A percentile compares a stretch with the other conserved stretches of the same genome.
Conservation (phyloP, 2,888 invertebrate species). For the Luperina testacea region DNA sequence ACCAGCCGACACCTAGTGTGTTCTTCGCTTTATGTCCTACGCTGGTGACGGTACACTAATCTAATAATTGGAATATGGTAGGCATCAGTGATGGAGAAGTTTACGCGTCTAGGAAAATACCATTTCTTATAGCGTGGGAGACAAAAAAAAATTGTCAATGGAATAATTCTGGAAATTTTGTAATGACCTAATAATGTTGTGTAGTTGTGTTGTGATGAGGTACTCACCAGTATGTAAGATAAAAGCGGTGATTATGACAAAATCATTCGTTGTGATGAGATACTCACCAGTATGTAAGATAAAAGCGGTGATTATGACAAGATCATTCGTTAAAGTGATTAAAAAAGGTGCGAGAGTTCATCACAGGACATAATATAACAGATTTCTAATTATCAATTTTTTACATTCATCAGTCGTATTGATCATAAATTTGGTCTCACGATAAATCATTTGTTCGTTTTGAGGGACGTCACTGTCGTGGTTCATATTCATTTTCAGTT, state of each 20-base stretch:
- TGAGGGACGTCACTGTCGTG: slow-evolving; percentile 37
- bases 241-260: neutral
- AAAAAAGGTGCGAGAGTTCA: neutral
- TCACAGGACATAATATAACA: too few species aligned
- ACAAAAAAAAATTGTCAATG: neutral
- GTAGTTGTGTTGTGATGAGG: neutral
- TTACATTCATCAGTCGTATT: slow-evolving; percentile 50
- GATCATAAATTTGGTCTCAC: slow-evolving; percentile 53
- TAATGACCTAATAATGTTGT: too few species aligned
- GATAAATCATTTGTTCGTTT: slow-evolving; percentile 57
- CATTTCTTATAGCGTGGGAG: accelerated
- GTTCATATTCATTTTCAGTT: neutral
- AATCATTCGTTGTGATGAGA: neutral
- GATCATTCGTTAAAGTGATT: neutral
- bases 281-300: neutral
- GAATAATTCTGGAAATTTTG: neutral
- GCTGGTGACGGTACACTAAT: slow-evolving; percentile 36
- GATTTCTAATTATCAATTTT: slow-evolving; percentile 19
- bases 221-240: neutral
- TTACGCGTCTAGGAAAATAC: neutral
- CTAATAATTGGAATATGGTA: slow-evolving; percentile 13
- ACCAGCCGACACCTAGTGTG: slow-evolving; percentile 78
- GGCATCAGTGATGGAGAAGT: neutral
- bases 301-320: neutral
- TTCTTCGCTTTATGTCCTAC: slow-evolving; percentile 67